Percentiles rank a stretch among this genome's conserved stretches.
Evolutionary conservation across 2,113 vertebrate genomes (phyloP).

Genomic region (Recurvirostra avosetta): DNA sequence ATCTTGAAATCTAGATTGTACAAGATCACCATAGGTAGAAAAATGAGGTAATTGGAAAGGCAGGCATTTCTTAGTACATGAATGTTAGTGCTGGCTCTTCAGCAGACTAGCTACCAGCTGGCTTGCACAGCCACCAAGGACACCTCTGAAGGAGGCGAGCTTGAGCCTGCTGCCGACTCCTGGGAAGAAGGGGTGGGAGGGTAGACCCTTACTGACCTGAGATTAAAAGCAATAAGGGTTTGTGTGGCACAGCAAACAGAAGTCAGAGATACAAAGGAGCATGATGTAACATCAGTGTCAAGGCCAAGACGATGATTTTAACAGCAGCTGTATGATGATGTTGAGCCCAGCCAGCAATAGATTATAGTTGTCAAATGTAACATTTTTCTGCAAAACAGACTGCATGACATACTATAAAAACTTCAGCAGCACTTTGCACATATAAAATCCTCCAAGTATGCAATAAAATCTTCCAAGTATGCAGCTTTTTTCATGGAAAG

Average conservation of each 20-base stretch:
- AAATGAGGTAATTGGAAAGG: not conserved
- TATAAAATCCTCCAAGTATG: not conserved
- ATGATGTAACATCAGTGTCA: not conserved
- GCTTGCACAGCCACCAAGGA: not conserved
- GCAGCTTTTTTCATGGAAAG: not conserved
- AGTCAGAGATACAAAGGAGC: not conserved
- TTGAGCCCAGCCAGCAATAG: not conserved
- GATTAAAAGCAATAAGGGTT: not conserved
- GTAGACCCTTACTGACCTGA: not conserved
- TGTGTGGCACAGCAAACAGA: not conserved
- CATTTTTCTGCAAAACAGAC: not conserved
- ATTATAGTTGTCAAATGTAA: not conserved
- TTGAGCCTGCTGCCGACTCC: not conserved
- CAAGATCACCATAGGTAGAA: not conserved
- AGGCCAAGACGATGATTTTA: not conserved
- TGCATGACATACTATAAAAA: not conserved
- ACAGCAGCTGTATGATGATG: not conserved
- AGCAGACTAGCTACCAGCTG: not conserved
- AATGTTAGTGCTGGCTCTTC: not conserved
- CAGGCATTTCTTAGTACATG: not conserved
- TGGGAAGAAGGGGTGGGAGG: not conserved
- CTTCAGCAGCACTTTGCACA: not conserved
- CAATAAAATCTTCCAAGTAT: not conserved
- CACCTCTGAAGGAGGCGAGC: not conserved
- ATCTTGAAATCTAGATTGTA: not conserved